Evolutionary conservation across 2,113 vertebrate genomes (phyloP).

Genomic region (Fulmarus glacialis): DNA sequence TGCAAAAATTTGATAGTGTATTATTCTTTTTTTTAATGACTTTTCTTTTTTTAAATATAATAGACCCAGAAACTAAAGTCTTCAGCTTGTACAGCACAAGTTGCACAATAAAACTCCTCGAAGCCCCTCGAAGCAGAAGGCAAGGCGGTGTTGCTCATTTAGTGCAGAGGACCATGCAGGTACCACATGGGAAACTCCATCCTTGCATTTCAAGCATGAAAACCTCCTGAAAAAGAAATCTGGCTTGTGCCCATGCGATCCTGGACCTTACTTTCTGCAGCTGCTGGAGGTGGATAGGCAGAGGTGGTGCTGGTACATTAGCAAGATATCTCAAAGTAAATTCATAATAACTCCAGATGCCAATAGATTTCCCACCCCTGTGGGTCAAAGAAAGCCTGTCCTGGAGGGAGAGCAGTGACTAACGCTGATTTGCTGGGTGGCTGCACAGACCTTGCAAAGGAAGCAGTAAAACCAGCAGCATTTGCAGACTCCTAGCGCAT

Average conservation of each 20-base stretch:
- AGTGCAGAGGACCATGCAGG: background rate
- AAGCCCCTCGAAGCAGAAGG: background rate
- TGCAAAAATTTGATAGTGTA: background rate
- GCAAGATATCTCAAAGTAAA: background rate
- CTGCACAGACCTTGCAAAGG: background rate
- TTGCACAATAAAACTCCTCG: background rate
- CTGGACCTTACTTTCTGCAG: background rate
- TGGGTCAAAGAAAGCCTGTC: background rate
- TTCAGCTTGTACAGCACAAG: background rate
- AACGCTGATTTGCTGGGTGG: background rate
- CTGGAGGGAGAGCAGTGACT: background rate
- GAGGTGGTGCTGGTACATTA: background rate
- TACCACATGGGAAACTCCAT: background rate
- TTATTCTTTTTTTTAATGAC: background rate
- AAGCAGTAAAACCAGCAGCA: background rate
- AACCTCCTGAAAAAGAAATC: background rate
- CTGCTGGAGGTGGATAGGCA: background rate
- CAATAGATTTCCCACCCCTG: background rate
- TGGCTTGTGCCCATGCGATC: background rate
- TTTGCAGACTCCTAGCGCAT: background rate
- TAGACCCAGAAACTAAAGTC: background rate
- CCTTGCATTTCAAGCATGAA: background rate
- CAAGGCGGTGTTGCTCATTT: background rate
- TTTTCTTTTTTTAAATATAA: background rate
- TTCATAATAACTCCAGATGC: background rate